These are phyloP conservation scores for Percopsis omiscomaycus DNA, from an alignment of 2,797 vertebrate species.

Conservation along the genomic window DNA sequence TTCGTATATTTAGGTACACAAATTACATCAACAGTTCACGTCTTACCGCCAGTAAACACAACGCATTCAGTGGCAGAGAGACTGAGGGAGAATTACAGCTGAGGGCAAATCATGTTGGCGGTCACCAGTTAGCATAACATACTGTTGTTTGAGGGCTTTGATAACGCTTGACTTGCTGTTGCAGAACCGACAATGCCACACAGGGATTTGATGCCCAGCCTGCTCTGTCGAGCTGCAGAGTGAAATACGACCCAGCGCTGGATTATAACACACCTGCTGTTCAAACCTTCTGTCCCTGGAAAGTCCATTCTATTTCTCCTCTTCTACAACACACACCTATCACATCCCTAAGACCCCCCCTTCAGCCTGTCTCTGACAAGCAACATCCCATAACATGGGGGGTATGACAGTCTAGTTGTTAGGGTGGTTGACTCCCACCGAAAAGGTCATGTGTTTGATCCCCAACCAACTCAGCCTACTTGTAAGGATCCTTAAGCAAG, in stretches of 20 bases:
- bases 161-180: slow-evolving; percentile 18
- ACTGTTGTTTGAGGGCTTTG: background rate
- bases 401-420: no score
- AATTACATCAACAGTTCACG: slow-evolving; percentile 34
- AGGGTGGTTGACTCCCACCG: no score
- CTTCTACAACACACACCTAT: background rate
- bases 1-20: slow-evolving; percentile 37
- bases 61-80: slow-evolving; percentile 10
- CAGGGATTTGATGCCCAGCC: slow-evolving; percentile 5
- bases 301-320: slow-evolving; percentile 14
- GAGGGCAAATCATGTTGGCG: background rate
- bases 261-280: slow-evolving; percentile 71
- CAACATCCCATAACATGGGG: background rate
- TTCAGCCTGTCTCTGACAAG: no score
- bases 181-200: slow-evolving; percentile 11
- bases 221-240: slow-evolving; percentile 51
- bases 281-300: slow-evolving; percentile 62
- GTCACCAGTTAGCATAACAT: slow-evolving; percentile 19
- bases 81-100: slow-evolving; percentile 14
- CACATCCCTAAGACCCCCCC: background rate
- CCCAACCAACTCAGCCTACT: no score
- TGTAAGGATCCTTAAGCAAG: no score
- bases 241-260: slow-evolving; percentile 60
- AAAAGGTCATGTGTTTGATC: no score
- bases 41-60: slow-evolving; percentile 33